A percentile compares a stretch with the other conserved stretches of the same genome.
Evolutionary conservation across 2,888 invertebrate genomes (phyloP).

Genomic region (Tipula confusa): DNA sequence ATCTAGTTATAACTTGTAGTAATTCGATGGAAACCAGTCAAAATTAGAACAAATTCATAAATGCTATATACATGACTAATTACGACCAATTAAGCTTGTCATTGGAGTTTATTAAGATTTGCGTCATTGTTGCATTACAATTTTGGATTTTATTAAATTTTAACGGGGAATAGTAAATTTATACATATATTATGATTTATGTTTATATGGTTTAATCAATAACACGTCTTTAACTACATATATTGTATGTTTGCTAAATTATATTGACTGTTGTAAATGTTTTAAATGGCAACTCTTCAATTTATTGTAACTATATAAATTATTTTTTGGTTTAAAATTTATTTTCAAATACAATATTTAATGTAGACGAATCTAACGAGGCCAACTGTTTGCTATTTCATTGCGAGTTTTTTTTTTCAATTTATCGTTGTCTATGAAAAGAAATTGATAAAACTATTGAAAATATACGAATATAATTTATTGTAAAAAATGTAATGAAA

Average conservation of each 20-base stretch:
- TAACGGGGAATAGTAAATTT: neutral
- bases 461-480: no score
- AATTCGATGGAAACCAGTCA: neutral
- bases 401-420: no score
- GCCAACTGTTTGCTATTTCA: no score
- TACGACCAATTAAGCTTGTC: neutral
- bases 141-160: neutral
- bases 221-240: neutral
- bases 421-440: no score
- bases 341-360: no score
- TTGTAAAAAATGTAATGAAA: no score
- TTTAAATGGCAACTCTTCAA: no score
- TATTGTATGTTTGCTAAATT: neutral
- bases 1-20: neutral
- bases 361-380: no score
- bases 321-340: no score
- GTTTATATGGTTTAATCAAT: neutral
- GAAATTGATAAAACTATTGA: no score
- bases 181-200: neutral
- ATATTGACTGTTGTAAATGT: neutral
- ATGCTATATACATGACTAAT: neutral
- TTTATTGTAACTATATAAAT: no score
- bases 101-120: neutral
- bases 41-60: neutral
- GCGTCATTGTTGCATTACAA: constrained; percentile 1